Evolutionary conservation across 1,140 invertebrate genomes (phyloP).

Genomic region (Drosophila guanche): DNA sequence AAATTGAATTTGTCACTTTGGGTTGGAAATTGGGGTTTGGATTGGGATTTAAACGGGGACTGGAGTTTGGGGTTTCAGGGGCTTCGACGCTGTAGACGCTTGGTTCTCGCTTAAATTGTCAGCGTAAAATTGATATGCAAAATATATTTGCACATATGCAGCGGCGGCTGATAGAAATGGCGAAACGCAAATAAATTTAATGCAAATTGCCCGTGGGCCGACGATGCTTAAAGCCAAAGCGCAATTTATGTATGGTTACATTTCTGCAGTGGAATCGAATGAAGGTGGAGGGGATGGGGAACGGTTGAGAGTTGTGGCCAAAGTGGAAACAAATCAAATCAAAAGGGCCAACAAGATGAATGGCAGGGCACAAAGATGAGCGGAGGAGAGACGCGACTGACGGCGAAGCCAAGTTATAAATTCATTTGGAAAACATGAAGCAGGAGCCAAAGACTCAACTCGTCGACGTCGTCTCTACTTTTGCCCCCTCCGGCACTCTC

Average conservation of each 20-base stretch:
- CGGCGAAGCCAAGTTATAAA: conserved; percentile 46
- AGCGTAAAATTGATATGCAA: conserved; percentile 44
- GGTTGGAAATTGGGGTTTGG: conserved; percentile 2
- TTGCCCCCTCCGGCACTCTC: no score
- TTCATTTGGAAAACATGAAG: conserved; percentile 56
- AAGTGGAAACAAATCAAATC: conserved; percentile 59
- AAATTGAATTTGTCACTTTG: conserved; percentile 57
- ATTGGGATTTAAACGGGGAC: no score
- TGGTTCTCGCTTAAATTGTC: conserved; percentile 37
- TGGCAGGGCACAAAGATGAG: conserved; percentile 5
- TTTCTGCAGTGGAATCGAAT: conserved; percentile 33
- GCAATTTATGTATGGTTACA: conserved; percentile 42
- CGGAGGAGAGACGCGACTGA: conserved; percentile 1
- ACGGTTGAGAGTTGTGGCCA: conserved; percentile 43
- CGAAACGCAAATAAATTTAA: conserved; percentile 40
- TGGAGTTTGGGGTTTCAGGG: conserved; percentile 1
- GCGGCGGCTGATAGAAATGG: conserved; percentile 30
- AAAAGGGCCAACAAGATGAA: conserved; percentile 49
- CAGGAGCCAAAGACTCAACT: conserved; percentile 11
- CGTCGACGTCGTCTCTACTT: no score
- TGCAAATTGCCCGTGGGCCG: conserved; percentile 33
- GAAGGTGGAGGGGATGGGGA: conserved; percentile 13
- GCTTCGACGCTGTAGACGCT: neutral
- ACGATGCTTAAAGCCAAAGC: conserved; percentile 31
- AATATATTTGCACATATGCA: conserved; percentile 46